Percentiles rank a stretch among this genome's conserved stretches.
phyloP scores from a whole-genome alignment of 2,888 invertebrate species.

The Calliscelio sp. region DNA sequence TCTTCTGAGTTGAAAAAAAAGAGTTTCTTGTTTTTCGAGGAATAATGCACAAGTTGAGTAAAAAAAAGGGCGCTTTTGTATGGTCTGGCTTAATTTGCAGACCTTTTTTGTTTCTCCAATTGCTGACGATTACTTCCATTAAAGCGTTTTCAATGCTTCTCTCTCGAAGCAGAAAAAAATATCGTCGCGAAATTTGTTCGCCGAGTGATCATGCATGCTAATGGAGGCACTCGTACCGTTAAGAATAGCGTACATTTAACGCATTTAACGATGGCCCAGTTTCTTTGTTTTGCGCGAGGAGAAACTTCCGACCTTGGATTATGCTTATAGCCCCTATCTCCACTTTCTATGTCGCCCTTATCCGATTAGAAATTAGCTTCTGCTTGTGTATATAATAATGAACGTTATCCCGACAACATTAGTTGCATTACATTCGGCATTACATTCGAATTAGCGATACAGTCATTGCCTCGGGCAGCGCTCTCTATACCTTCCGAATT shows the following conservation, averaged over 20 bases:
- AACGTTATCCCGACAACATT: slow-evolving; percentile 56
- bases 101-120: too few relatives aligned
- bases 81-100: too few relatives aligned
- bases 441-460: slow-evolving; percentile 64
- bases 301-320: slow-evolving; percentile 70
- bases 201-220: slow-evolving; percentile 37
- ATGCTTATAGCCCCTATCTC: slow-evolving; percentile 66
- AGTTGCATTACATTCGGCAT: slow-evolving; percentile 42
- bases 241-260: slow-evolving; percentile 44
- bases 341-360: slow-evolving; percentile 71
- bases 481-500: slow-evolving; percentile 41
- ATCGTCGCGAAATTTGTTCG: too few relatives aligned
- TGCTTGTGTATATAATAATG: slow-evolving; percentile 64
- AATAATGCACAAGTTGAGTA: too few relatives aligned
- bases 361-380: slow-evolving; percentile 73
- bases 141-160: too few relatives aligned
- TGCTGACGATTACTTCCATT: too few relatives aligned
- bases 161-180: too few relatives aligned
- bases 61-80: too few relatives aligned
- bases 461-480: slow-evolving; percentile 28
- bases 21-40: too few relatives aligned
- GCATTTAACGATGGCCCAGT: slow-evolving; percentile 66
- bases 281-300: slow-evolving; percentile 62
- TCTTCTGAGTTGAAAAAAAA: too few relatives aligned
- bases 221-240: slow-evolving; percentile 35